Conservation (phyloP, 2,113 vertebrate species). For the Vidua chalybeata region DNA sequence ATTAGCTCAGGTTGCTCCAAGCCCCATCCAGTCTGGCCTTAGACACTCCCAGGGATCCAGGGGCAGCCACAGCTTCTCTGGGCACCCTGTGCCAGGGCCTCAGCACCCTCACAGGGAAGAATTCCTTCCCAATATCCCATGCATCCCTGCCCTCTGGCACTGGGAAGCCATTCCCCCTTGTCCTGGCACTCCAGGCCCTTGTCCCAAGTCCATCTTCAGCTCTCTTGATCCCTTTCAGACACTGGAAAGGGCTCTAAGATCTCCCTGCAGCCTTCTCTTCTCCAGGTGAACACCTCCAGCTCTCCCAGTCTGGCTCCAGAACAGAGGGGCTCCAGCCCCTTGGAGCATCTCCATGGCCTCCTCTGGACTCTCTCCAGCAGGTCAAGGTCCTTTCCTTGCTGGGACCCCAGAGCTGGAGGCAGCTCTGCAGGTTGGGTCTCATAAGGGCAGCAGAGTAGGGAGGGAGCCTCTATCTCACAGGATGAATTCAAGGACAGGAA, state of each 20-base stretch:
- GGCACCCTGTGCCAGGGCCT: neutral
- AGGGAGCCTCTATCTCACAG: neutral
- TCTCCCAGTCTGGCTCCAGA: neutral
- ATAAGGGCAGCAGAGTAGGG: neutral
- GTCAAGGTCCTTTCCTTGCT: neutral
- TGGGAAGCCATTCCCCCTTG: neutral
- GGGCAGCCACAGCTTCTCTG: neutral
- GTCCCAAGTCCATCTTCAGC: neutral
- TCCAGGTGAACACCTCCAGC: neutral
- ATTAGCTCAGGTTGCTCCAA: accelerated
- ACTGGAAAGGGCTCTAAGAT: neutral
- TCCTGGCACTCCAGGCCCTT: neutral
- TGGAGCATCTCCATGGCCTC: accelerated
- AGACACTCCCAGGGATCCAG: neutral
- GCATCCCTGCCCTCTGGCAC: neutral
- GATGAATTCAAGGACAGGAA: neutral
- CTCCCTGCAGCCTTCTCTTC: neutral
- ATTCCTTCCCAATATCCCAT: neutral
- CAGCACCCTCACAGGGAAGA: accelerated
- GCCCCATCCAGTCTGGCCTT: neutral
- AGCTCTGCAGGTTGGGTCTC: neutral
- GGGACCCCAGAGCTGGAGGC: neutral
- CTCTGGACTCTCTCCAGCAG: neutral
- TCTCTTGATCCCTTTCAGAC: neutral
- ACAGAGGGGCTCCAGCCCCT: neutral